Evolutionary conservation across 2,797 vertebrate species (phyloP).

Genomic region (Spinus olivaceus): DNA sequence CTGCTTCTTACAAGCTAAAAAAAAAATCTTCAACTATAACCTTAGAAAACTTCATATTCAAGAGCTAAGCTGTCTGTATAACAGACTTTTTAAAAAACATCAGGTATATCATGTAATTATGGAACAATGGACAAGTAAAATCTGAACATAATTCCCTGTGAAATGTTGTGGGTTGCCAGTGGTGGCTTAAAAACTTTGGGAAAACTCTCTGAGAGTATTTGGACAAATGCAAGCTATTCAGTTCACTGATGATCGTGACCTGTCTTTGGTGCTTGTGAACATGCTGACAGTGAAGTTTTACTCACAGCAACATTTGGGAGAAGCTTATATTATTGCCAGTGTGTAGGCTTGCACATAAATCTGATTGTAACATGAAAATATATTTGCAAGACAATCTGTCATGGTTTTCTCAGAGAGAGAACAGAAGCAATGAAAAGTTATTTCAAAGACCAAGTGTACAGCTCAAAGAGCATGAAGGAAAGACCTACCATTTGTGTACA

Average conservation of each 20-base stretch:
- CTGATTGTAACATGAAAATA: not conserved
- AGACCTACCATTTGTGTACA: not conserved
- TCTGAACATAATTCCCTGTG: not conserved
- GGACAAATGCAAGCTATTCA: not conserved
- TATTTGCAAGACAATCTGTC: conserved; percentile 10
- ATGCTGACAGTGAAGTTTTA: not conserved
- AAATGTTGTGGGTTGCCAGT: not conserved
- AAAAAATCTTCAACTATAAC: not conserved
- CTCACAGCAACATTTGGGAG: not conserved
- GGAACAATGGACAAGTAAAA: not conserved
- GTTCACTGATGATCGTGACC: not conserved
- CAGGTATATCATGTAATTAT: not conserved
- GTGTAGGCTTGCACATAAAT: not conserved
- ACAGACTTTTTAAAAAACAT: not conserved
- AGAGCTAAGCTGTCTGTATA: not conserved
- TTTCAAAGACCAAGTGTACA: not conserved
- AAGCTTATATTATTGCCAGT: not conserved
- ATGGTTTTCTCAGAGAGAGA: not conserved
- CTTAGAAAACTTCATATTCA: not conserved
- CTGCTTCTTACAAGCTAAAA: not conserved
- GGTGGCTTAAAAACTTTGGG: not conserved
- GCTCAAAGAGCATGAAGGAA: not conserved
- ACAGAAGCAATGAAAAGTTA: not conserved
- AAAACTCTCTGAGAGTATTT: not conserved
- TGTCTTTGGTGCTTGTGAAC: not conserved